Base-by-base conservation (phyloP, 2,888 invertebrate genomes). In the Archaeoteleia sp. region DNA sequence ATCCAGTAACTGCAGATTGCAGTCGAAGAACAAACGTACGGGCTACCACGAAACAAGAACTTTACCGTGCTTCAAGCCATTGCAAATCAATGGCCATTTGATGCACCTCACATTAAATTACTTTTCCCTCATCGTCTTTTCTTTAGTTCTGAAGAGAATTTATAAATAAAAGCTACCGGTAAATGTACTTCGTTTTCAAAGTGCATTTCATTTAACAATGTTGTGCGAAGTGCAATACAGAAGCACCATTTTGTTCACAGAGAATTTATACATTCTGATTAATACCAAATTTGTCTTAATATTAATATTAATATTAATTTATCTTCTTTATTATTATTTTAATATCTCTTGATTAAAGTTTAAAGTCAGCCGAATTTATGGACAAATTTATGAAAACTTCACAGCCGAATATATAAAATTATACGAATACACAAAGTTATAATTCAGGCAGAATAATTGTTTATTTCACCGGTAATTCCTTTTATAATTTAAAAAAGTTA, bases 1-100 rank as follows among this genome's bases (percentile, higher is more conserved):
- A 82, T 82, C 80, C 77, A 73, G 78, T 79, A 82, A 81, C 80
- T 79, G 76, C 75, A 76, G 76, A 81, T 78, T 76, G 75, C 77
- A 76, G 76, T 75, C 77, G 68, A 78, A 76, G 80, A 81, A 81
- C 81, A 78, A 81, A 79, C 78, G 71, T 53, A 60, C 55, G 53
- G 48, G 46, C 61, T 67, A 69, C 70, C 72, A 67, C 74, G 77
- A 78, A 75, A 73, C 63, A 74, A 70, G 70, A 75, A 79, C 76
- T 78, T 76, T 69, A 55, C 32, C 49, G 68, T 72, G 78, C 74
- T 78, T 75, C 73, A 72, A 77, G 70, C 73, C 73, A 72, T 74
- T 73, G 74, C 74, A 76, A 80, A 79, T 80, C 78, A 77, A 78
- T 78, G 74, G 73, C 69, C 74, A 77, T 78, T 78, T 74, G 74